Evolutionary conservation across 2,888 invertebrate genomes (phyloP).

Genomic region (Rhabditophanes sp.): DNA sequence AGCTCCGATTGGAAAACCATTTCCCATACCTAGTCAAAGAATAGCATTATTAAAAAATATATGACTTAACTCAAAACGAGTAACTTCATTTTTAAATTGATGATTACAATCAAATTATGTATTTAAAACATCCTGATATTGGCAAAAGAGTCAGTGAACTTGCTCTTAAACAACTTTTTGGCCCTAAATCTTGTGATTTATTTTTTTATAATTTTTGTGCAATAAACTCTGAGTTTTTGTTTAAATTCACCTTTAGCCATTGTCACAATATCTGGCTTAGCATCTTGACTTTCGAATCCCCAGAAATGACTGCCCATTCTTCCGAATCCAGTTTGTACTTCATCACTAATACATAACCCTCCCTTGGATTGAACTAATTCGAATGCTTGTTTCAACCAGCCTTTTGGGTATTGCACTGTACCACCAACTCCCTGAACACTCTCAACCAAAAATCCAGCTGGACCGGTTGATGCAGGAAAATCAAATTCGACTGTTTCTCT

Average conservation of each 20-base stretch:
- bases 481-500: constrained; percentile 63
- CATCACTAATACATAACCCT: constrained; percentile 77
- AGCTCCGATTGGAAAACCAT: constrained; percentile 86
- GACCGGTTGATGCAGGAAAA: constrained; percentile 53
- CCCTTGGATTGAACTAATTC: constrained; percentile 63
- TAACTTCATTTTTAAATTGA: neutral
- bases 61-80: too few species aligned
- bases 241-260: constrained; percentile 61
- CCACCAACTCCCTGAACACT: constrained; percentile 90
- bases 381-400: constrained; percentile 65
- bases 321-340: constrained; percentile 87
- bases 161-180: neutral
- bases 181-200: too few species aligned
- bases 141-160: neutral
- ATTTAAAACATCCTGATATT: too few species aligned
- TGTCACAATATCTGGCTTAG: constrained; percentile 79
- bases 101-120: constrained; percentile 5
- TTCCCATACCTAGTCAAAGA: constrained; percentile 59
- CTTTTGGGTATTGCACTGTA: constrained; percentile 65
- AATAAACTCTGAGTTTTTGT: too few species aligned
- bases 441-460: constrained; percentile 81
- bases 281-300: constrained; percentile 77
- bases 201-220: too few species aligned
- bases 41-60: too few species aligned
- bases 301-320: constrained; percentile 81